A percentile compares a stretch with the other conserved stretches of the same genome.
These are phyloP conservation scores for Mormyrus iriodes DNA, from an alignment of 2,113 vertebrate genomes.

Conservation along the genomic window DNA sequence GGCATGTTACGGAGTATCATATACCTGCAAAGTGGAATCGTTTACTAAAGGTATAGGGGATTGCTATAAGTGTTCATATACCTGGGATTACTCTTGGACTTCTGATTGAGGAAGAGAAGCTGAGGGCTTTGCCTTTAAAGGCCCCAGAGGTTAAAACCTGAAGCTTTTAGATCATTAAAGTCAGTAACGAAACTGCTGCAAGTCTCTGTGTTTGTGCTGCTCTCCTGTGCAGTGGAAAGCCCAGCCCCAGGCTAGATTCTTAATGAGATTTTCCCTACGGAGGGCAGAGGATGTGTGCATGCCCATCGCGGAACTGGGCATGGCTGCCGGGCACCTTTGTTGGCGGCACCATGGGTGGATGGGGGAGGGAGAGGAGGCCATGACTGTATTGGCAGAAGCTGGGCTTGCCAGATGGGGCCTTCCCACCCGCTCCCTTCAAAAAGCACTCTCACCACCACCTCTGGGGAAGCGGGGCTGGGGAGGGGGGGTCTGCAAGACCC, in stretches of 20 bases:
- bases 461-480: constrained; percentile 29
- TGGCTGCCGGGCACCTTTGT: constrained; percentile 37
- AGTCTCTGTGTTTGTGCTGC: neutral
- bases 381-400: constrained; percentile 46
- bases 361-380: too few species aligned
- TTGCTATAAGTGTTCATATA: neutral
- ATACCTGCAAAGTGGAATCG: neutral
- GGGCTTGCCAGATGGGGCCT: constrained; percentile 56
- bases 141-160: neutral
- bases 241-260: neutral
- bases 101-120: neutral
- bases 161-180: neutral
- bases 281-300: constrained; percentile 17
- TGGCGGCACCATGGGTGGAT: neutral
- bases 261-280: constrained; percentile 1
- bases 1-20: neutral
- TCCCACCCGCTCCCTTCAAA: constrained; percentile 31
- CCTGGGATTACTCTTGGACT: neutral
- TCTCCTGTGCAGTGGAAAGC: neutral
- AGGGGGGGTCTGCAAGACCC: constrained; percentile 10
- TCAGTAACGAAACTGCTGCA: neutral
- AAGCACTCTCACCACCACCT: constrained; percentile 16
- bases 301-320: constrained; percentile 36
- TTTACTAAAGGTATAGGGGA: neutral
- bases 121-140: neutral